Conservation (phyloP, 2,888 invertebrate species). For the Noctua fimbriata region DNA sequence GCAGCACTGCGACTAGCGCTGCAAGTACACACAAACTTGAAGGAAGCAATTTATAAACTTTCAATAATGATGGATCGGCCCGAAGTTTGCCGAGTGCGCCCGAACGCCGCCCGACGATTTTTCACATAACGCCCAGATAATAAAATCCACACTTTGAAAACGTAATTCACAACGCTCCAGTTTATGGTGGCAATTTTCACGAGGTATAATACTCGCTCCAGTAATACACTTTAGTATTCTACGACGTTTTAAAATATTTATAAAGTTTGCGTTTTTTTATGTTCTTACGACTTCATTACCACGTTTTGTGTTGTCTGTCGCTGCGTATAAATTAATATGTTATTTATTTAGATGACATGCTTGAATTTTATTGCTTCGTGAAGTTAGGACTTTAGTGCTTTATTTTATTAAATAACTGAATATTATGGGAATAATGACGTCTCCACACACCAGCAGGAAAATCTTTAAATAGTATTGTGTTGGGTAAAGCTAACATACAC, state of each 20-base stretch:
- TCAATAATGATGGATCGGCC: conserved; percentile 86
- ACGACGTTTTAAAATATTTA: conserved; percentile 88
- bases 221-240: conserved; percentile 87
- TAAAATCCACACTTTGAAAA: conserved; percentile 87
- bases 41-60: conserved; percentile 88
- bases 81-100: conserved; percentile 71
- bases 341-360: conserved; percentile 49
- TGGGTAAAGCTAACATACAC: neutral
- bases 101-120: conserved; percentile 75
- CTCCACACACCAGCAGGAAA: no score
- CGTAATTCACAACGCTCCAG: conserved; percentile 84
- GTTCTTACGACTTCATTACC: conserved; percentile 75
- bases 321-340: conserved; percentile 57
- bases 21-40: conserved; percentile 76
- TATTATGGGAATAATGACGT: neutral
- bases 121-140: conserved; percentile 82
- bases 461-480: neutral
- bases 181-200: conserved; percentile 87
- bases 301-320: conserved; percentile 58
- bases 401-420: neutral
- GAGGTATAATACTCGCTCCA: conserved; percentile 82
- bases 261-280: conserved; percentile 81
- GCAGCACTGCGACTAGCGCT: conserved; percentile 64
- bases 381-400: neutral
- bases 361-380: conserved; percentile 1